Conservation (phyloP, 1,140 invertebrate species). For the Lamellibrachia luymesi region DNA sequence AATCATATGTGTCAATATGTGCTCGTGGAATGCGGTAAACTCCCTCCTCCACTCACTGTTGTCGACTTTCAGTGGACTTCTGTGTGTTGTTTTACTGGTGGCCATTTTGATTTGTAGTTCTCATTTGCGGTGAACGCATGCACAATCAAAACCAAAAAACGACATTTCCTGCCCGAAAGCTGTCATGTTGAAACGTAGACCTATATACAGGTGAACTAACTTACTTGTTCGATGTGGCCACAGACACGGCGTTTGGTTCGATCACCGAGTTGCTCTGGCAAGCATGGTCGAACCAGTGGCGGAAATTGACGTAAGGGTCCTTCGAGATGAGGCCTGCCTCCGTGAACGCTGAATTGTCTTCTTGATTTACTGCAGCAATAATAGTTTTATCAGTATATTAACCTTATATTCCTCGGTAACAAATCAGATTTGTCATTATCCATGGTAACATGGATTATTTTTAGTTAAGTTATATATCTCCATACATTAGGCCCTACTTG, state of each 20-base stretch:
- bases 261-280: conserved; percentile 67
- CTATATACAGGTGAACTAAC: background rate
- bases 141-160: background rate
- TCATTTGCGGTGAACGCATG: too few relatives aligned
- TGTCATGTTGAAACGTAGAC: background rate
- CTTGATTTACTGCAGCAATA: conserved; percentile 64
- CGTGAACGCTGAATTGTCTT: conserved; percentile 70
- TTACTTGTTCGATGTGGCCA: conserved; percentile 84
- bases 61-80: too few relatives aligned
- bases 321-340: conserved; percentile 73
- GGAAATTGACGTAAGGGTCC: conserved; percentile 80
- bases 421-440: too few relatives aligned
- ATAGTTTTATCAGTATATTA: background rate
- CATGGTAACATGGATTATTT: too few relatives aligned
- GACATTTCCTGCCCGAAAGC: background rate
- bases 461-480: too few relatives aligned
- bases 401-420: background rate
- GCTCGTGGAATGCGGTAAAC: too few relatives aligned
- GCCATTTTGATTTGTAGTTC: too few relatives aligned
- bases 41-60: too few relatives aligned
- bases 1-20: too few relatives aligned
- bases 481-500: too few relatives aligned
- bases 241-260: conserved; percentile 86
- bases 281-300: conserved; percentile 81
- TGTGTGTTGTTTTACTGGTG: too few relatives aligned